phyloP scores from a whole-genome alignment of 2,888 invertebrate species.

The Abscondita cerata region DNA sequence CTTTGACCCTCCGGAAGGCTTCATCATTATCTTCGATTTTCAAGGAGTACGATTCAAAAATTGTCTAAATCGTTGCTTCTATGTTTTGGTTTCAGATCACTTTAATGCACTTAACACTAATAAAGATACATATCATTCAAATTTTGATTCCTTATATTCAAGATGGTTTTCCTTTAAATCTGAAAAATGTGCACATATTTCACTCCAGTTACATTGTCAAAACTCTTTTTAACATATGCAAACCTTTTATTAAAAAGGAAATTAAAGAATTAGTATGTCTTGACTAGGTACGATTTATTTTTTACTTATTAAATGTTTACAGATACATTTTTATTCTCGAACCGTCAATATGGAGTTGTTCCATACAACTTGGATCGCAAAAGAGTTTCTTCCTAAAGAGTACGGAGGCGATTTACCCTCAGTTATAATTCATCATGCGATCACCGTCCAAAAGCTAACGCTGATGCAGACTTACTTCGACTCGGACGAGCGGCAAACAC shows the following conservation, averaged over 20 bases:
- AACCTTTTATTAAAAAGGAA: slow-evolving; percentile 64
- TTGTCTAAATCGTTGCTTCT: no score
- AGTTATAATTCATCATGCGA: slow-evolving; percentile 33
- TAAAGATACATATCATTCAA: slow-evolving; percentile 56
- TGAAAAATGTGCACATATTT: slow-evolving; percentile 71
- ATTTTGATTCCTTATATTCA: slow-evolving; percentile 73
- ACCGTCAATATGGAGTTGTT: slow-evolving; percentile 64
- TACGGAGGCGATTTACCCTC: slow-evolving; percentile 66
- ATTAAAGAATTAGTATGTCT: slow-evolving; percentile 9
- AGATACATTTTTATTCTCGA: slow-evolving; percentile 70
- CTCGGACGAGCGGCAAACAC: no score
- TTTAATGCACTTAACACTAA: no score
- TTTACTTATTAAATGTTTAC: slow-evolving; percentile 9
- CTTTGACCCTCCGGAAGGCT: slow-evolving; percentile 66
- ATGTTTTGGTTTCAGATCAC: no score
- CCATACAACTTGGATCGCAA: slow-evolving; percentile 62
- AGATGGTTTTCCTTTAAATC: slow-evolving; percentile 71
- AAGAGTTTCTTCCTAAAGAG: slow-evolving; percentile 67
- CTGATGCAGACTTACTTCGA: slow-evolving; percentile 41
- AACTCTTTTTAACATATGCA: slow-evolving; percentile 58
- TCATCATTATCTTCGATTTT: slow-evolving; percentile 74
- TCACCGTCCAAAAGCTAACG: slow-evolving; percentile 45
- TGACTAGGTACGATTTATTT: no score
- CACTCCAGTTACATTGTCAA: slow-evolving; percentile 63
- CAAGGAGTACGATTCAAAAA: no score